Conservation (phyloP, 2,797 vertebrate species). For the Mormyrops boulengeri region DNA sequence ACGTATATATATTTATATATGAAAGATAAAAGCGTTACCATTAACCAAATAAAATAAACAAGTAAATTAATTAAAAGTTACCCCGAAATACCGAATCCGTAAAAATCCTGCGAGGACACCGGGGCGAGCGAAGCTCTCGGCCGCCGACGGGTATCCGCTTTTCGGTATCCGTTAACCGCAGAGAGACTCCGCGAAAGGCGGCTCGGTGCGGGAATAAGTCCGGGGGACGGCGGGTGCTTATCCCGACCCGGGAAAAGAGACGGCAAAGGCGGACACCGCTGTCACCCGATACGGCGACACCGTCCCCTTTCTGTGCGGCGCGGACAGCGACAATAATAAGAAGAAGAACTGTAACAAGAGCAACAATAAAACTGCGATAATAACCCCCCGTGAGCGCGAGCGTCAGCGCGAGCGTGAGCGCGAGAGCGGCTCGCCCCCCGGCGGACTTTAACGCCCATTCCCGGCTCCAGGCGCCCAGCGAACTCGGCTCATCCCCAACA, state of each 20-base stretch:
- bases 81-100: not conserved
- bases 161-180: not conserved
- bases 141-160: not conserved
- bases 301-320: not conserved
- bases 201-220: not conserved
- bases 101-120: not conserved
- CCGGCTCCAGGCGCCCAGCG: not conserved
- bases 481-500: not conserved
- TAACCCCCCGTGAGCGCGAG: not conserved
- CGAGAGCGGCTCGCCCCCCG: not conserved
- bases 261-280: not conserved
- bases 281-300: not conserved
- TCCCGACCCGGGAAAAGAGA: not conserved
- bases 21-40: not conserved
- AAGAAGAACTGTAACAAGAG: not conserved
- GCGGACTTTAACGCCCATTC: not conserved
- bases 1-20: not conserved
- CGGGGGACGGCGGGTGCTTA: not conserved
- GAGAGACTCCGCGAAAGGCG: not conserved
- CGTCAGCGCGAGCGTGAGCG: not conserved
- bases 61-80: not conserved
- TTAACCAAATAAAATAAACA: not conserved
- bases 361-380: not conserved
- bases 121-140: not conserved
- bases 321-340: not conserved